Percentiles rank a stretch among this genome's conserved stretches.
Evolutionary conservation across 2,113 vertebrate species (phyloP).

Genomic region (Vimba vimba): DNA sequence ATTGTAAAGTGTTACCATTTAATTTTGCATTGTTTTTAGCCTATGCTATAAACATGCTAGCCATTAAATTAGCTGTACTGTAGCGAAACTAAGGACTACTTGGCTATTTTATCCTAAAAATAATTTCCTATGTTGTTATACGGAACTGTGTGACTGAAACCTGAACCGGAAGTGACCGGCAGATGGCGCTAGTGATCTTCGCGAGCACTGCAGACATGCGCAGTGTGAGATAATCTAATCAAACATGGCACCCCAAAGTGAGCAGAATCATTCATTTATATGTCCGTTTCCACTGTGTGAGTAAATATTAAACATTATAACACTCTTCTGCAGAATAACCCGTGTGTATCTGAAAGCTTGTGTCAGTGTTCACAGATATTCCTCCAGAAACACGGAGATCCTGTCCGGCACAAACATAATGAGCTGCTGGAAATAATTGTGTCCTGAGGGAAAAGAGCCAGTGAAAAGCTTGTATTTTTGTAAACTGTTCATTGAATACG

Average conservation of each 20-base stretch:
- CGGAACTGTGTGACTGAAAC: no score
- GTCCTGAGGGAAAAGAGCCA: conserved; percentile 36
- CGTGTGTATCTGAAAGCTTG: no score
- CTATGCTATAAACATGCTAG: neutral
- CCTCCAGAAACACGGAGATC: no score
- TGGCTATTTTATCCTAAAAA: neutral
- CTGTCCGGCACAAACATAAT: neutral
- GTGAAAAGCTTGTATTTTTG: conserved; percentile 28
- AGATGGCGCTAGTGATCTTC: conserved; percentile 50
- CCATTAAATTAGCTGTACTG: neutral
- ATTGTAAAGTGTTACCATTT: no score
- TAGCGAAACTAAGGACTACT: neutral
- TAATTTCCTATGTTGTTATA: no score
- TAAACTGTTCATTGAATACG: conserved; percentile 12
- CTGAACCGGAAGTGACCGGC: neutral
- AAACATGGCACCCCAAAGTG: neutral
- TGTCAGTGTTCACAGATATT: no score
- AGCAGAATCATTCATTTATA: neutral
- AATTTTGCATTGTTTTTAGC: no score
- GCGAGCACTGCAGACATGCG: neutral
- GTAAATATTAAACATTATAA: neutral
- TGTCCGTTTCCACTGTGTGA: no score
- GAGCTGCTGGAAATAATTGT: conserved; percentile 51
- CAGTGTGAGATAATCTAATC: neutral
- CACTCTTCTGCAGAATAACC: neutral